Evolutionary conservation across 2,113 vertebrate species (phyloP).

Genomic region (Larimichthys polyactis): DNA sequence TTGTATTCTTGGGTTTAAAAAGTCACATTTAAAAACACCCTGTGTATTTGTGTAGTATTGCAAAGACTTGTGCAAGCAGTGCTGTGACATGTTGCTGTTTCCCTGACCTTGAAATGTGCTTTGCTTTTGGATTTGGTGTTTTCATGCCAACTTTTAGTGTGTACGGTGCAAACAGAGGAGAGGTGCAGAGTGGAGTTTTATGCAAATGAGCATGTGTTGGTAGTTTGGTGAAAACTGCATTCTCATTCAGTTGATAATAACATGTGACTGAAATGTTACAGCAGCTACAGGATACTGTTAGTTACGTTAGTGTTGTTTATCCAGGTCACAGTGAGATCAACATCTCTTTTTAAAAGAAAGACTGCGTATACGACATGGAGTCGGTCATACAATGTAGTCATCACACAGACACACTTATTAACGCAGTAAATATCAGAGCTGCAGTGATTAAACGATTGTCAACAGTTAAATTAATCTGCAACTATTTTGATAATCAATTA

Average conservation of each 20-base stretch:
- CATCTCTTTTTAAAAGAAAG: not conserved
- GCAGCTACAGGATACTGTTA: not conserved
- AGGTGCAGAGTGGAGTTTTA: slow-evolving; percentile 25
- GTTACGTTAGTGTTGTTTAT: not conserved
- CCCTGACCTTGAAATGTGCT: slow-evolving; percentile 57
- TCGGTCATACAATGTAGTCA: no score
- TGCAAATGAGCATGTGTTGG: slow-evolving; percentile 43
- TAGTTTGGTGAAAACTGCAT: slow-evolving; percentile 18
- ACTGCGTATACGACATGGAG: not conserved
- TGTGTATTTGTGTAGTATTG: slow-evolving; percentile 7
- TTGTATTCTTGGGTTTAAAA: slow-evolving; percentile 24
- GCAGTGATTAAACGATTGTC: no score
- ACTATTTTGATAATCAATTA: no score
- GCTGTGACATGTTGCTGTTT: slow-evolving; percentile 12
- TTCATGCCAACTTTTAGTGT: slow-evolving; percentile 21
- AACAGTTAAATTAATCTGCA: no score
- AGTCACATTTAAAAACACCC: slow-evolving; percentile 30
- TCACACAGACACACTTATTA: not conserved
- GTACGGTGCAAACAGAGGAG: not conserved
- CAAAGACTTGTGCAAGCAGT: not conserved
- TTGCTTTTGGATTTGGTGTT: slow-evolving; percentile 40
- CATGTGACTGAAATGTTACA: not conserved
- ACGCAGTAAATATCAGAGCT: no score
- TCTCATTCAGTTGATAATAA: not conserved
- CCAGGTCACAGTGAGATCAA: not conserved